These are phyloP conservation scores for Thera britannica DNA, from an alignment of 2,888 invertebrate genomes.

Conservation along the genomic window DNA sequence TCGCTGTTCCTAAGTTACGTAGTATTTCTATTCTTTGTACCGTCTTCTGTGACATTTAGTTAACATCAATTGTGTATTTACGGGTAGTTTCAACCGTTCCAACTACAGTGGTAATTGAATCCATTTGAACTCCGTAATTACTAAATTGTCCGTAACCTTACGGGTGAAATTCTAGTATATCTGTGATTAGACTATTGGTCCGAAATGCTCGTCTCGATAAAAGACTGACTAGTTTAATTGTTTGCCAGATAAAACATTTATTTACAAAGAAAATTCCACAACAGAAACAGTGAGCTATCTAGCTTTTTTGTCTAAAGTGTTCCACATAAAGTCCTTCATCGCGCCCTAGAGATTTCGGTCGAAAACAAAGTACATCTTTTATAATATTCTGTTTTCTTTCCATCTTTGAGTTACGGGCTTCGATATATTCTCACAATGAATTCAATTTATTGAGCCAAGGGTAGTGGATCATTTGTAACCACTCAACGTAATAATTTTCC, in stretches of 20 bases:
- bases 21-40: not conserved
- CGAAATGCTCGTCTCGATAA: too few species aligned
- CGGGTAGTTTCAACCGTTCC: not conserved
- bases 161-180: not conserved
- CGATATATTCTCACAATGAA: slow-evolving; percentile 26
- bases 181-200: not conserved
- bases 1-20: not conserved
- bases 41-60: too few species aligned
- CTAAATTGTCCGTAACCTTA: not conserved
- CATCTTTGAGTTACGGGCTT: slow-evolving; percentile 5
- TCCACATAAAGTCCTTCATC: not conserved
- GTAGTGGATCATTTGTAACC: slow-evolving; percentile 36
- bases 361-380: not conserved
- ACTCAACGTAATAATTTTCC: slow-evolving; percentile 32
- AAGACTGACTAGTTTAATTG: too few species aligned
- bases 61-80: not conserved
- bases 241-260: too few species aligned
- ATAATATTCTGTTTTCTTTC: slow-evolving; percentile 10
- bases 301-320: too few species aligned
- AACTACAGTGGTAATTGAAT: not conserved
- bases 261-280: too few species aligned
- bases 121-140: not conserved
- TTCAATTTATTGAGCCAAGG: slow-evolving; percentile 25
- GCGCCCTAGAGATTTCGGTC: not conserved
- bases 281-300: too few species aligned